Evolutionary conservation across 1,140 invertebrate genomes (phyloP).

Genomic region (Drosophila baimaii): DNA sequence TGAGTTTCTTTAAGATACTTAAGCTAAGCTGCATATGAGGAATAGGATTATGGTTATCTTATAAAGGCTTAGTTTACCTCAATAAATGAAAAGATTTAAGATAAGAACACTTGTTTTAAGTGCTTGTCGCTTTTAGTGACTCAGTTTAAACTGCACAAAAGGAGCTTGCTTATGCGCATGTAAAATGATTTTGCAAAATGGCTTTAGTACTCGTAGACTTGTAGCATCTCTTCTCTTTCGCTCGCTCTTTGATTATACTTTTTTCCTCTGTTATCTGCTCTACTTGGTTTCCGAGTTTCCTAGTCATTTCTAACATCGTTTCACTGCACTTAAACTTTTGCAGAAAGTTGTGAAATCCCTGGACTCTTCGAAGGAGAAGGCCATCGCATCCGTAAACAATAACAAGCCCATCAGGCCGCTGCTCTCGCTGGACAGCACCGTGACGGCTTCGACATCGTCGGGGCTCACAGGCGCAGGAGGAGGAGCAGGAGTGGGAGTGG

Average conservation of each 20-base stretch:
- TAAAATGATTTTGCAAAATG: slow-evolving; percentile 29
- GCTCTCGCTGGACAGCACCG: slow-evolving; percentile 74
- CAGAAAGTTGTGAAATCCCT: slow-evolving; percentile 82
- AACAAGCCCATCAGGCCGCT: slow-evolving; percentile 82
- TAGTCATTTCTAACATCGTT: background rate
- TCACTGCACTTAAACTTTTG: slow-evolving; percentile 38
- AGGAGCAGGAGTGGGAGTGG: slow-evolving; percentile 3
- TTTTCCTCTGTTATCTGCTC: slow-evolving; percentile 15
- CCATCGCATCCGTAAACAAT: slow-evolving; percentile 73
- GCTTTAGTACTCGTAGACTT: slow-evolving; percentile 5
- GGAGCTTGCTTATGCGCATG: background rate
- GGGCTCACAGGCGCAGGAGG: slow-evolving; percentile 12
- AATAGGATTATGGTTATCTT: background rate
- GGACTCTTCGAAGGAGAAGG: slow-evolving; percentile 79
- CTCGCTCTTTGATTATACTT: slow-evolving; percentile 1
- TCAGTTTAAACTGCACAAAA: background rate
- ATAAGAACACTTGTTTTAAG: no score
- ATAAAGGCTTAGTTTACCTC: background rate
- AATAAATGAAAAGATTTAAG: background rate
- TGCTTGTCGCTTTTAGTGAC: background rate
- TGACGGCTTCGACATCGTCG: slow-evolving; percentile 27
- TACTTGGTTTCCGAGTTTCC: slow-evolving; percentile 10
- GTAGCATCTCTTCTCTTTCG: slow-evolving; percentile 9
- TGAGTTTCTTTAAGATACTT: background rate
- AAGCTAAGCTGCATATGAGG: background rate